Evolutionary conservation across 2,797 vertebrate genomes (phyloP).

Genomic region (Crenichthys baileyi): DNA sequence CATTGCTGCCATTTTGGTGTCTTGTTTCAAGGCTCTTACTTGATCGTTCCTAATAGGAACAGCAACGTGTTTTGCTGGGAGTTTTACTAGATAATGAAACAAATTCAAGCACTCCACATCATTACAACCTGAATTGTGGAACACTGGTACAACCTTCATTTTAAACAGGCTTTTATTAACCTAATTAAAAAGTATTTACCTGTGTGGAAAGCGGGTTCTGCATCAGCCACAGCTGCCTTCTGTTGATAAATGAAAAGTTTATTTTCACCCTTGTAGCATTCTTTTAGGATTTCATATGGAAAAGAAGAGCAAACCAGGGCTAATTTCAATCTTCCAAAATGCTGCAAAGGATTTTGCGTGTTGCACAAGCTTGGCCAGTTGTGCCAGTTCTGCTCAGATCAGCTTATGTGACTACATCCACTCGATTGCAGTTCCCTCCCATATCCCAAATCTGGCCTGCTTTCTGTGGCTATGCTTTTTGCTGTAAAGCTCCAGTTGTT

Average conservation of each 20-base stretch:
- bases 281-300: neutral
- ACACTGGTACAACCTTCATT: too few relatives aligned
- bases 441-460: neutral
- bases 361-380: neutral
- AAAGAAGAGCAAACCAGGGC: neutral
- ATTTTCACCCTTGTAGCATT: neutral
- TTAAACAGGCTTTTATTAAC: neutral
- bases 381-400: neutral
- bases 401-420: neutral
- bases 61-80: neutral
- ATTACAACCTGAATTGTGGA: neutral
- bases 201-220: neutral
- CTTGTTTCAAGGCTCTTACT: neutral
- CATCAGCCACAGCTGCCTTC: neutral
- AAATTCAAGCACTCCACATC: neutral
- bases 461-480: neutral
- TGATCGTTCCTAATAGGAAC: neutral
- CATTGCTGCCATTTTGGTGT: neutral
- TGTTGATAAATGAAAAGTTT: neutral
- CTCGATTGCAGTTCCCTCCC: neutral
- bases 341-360: neutral
- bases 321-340: neutral
- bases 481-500: too few relatives aligned
- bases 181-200: neutral
- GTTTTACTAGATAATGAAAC: neutral